Conservation (phyloP, 2,888 invertebrate species). For the Nudaria mundana region DNA sequence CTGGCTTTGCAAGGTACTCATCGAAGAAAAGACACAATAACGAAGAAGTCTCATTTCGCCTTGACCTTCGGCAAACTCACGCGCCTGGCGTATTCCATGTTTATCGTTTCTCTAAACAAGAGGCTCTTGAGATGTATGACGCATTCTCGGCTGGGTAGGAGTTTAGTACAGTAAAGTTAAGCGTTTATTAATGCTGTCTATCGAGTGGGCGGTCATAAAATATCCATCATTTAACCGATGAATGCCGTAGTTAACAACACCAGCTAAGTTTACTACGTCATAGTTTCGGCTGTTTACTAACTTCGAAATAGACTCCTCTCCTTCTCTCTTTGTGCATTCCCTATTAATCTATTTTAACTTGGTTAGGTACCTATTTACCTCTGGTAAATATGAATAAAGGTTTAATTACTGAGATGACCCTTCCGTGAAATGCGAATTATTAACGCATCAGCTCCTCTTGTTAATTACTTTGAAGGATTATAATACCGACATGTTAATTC, state of each 20-base stretch:
- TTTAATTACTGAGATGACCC: constrained; percentile 15
- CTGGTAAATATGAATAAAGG: no score
- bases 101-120: neutral
- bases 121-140: constrained; percentile 1
- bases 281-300: no score
- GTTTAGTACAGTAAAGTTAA: constrained; percentile 5
- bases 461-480: constrained; percentile 27
- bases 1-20: no score
- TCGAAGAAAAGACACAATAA: no score
- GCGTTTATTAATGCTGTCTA: constrained; percentile 11
- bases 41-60: no score
- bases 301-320: no score
- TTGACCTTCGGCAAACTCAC: no score
- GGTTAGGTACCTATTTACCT: no score
- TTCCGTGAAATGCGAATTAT: constrained; percentile 16
- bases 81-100: no score
- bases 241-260: constrained; percentile 10
- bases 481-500: constrained; percentile 7
- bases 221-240: constrained; percentile 8
- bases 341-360: no score
- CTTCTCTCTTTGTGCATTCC: no score
- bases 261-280: no score
- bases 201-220: constrained; percentile 15
- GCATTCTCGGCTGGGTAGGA: neutral
- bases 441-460: constrained; percentile 17